Evolutionary conservation across 2,888 invertebrate species (phyloP), one percentile per base, ranked within the genome.

Genomic region (Caenorhabditis uteleia): DNA sequence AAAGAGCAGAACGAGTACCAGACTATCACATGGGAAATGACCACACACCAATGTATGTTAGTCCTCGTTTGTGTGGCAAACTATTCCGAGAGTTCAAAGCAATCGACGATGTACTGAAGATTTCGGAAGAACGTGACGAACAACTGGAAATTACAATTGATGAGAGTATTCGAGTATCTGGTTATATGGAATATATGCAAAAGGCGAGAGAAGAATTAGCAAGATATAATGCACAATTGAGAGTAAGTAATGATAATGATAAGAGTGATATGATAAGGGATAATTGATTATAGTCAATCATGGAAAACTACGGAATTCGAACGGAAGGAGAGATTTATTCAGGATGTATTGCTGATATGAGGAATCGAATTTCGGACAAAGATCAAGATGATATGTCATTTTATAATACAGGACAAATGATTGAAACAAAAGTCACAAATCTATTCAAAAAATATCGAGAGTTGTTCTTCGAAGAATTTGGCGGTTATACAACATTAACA

Each of bases 311-410:
- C 59, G 80, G 82, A 33, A 75, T 83, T 53, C 45, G 47, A n/a
- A 76, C 75, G 14, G 83, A 83, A 65, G 82, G 74, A 5, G 76
- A 79, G 51, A 57, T 83, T 20, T 74, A 83, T 61, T 74, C 79
- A 10, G 78, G 80, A 25, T 75, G 72, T 46, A 78, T 79, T 45
- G 51, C 66, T 7, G 68, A 72, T 8, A 68, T 77, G 42, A 68
- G 80, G 12, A 81, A 80, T 51, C 67, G 79, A n/a, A 60, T 81
- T 42, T 77, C 77, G 20, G 83, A 83, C 40, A 73, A 69, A 51
- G 82, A 82, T 49, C 71, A 76, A 31, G 83, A 83, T 49, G 78
- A 83, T 48, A 80, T 83, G 78, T 70, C 71, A 18, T 75, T 75
- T 60, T 80, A 67, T 69, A 78, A 75, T 53, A 77, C 77, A 6